phyloP scores from a whole-genome alignment of 2,797 vertebrate genomes.

The Pangasius larnaudii region DNA sequence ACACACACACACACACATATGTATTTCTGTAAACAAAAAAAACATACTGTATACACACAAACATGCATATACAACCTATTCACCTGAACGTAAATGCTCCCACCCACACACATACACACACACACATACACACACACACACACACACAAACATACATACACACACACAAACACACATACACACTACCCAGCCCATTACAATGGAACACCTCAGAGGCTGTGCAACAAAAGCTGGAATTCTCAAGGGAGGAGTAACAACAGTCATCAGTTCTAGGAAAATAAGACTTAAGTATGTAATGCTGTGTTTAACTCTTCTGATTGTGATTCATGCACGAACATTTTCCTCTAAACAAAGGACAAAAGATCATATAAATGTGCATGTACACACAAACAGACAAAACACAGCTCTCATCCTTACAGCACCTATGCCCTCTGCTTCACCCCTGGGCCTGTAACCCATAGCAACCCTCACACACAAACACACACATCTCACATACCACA shows the following conservation, averaged over 20 bases:
- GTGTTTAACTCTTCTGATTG: background rate
- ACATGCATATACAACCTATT: background rate
- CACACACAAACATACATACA: background rate
- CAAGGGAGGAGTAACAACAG: background rate
- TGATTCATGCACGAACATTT: background rate
- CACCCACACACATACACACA: background rate
- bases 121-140: background rate
- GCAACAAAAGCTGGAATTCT: conserved; percentile 18
- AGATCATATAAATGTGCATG: background rate
- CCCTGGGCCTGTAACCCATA: conserved; percentile 52
- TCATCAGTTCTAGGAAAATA: background rate
- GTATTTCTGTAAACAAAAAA: background rate
- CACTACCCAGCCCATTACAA: background rate
- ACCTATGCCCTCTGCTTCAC: conserved; percentile 51
- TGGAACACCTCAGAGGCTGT: background rate
- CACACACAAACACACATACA: background rate
- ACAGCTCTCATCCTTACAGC: conserved; percentile 49
- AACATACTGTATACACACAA: background rate
- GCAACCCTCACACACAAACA: conserved; percentile 48
- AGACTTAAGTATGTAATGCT: background rate
- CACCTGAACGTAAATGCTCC: too few relatives aligned
- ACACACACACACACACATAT: background rate
- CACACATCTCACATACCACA: background rate
- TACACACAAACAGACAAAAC: conserved; percentile 25
- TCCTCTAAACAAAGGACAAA: conserved; percentile 7